Conservation (phyloP, 92 coral and sea anemone genomes). For the Chrysogorgia sp. region DNA sequence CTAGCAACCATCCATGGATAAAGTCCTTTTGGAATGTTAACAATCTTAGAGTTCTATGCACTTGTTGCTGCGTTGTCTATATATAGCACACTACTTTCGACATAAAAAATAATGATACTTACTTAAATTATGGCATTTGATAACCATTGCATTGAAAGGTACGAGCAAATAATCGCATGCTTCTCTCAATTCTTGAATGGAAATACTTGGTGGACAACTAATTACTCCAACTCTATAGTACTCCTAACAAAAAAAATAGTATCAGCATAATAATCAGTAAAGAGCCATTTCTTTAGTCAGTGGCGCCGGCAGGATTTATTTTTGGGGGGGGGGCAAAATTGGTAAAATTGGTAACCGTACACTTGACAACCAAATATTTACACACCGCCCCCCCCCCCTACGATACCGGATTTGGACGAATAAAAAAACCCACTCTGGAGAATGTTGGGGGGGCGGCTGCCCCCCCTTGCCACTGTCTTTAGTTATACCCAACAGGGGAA, state of each 20-base stretch:
- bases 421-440: no score
- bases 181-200: conserved; percentile 92
- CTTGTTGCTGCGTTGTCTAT: background rate
- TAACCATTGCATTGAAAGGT: conserved; percentile 86
- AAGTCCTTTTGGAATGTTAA: background rate
- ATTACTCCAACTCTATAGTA: conserved; percentile 84
- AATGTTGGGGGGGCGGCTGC: no score
- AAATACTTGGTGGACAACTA: conserved; percentile 88
- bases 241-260: conserved; percentile 61
- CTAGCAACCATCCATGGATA: no score
- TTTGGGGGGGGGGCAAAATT: no score
- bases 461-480: no score
- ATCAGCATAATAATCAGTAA: background rate
- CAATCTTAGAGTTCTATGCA: background rate
- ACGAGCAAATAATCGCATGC: conserved; percentile 95
- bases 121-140: conserved; percentile 93
- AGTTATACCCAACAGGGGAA: no score
- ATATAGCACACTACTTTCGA: background rate
- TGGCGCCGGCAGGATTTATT: no score
- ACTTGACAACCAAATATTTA: no score
- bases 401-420: no score
- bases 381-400: no score
- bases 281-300: no score
- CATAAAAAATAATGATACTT: conserved; percentile 43
- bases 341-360: no score